Percentiles rank a stretch among this genome's conserved stretches.
These are phyloP conservation scores for Microchirus variegatus DNA, from an alignment of 2,797 vertebrate species.

Conservation along the genomic window DNA sequence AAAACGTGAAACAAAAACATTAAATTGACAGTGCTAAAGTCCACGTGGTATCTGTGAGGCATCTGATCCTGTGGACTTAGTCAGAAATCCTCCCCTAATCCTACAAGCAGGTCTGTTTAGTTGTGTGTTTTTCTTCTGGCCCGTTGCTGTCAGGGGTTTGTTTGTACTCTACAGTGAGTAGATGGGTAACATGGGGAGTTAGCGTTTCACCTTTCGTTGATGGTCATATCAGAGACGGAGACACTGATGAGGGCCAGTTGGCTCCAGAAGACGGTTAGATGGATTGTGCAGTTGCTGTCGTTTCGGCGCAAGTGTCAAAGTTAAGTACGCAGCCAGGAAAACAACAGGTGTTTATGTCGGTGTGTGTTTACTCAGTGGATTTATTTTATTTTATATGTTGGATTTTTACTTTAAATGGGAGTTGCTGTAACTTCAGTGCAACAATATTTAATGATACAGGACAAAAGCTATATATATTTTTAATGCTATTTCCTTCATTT, in stretches of 20 bases:
- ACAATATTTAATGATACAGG: too few relatives aligned
- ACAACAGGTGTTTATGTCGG: neutral
- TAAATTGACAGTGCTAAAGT: slow-evolving; percentile 7
- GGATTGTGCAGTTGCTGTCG: slow-evolving; percentile 79
- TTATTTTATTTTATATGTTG: too few relatives aligned
- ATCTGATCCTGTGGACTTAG: slow-evolving; percentile 72
- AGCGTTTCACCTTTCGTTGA: neutral
- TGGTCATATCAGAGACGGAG: neutral
- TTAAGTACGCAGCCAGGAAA: slow-evolving; percentile 66
- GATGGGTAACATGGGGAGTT: neutral
- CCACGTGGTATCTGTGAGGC: slow-evolving; percentile 58
- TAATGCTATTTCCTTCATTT: too few relatives aligned
- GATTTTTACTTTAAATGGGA: too few relatives aligned
- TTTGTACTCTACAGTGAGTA: neutral
- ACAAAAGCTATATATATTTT: too few relatives aligned
- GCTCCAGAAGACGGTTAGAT: slow-evolving; percentile 76
- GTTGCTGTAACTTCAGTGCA: too few relatives aligned
- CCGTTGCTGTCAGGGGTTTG: slow-evolving; percentile 15
- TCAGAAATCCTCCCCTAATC: slow-evolving; percentile 81
- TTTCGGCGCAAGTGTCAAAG: slow-evolving; percentile 74
- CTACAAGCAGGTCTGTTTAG: slow-evolving; percentile 40
- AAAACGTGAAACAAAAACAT: slow-evolving; percentile 27
- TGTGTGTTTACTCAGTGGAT: too few relatives aligned
- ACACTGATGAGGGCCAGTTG: slow-evolving; percentile 68
- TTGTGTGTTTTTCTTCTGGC: slow-evolving; percentile 12